Percentiles rank a stretch among this genome's conserved stretches.
Conservation (phyloP, 2,888 invertebrate species). For the Eutolmus rufibarbis region DNA sequence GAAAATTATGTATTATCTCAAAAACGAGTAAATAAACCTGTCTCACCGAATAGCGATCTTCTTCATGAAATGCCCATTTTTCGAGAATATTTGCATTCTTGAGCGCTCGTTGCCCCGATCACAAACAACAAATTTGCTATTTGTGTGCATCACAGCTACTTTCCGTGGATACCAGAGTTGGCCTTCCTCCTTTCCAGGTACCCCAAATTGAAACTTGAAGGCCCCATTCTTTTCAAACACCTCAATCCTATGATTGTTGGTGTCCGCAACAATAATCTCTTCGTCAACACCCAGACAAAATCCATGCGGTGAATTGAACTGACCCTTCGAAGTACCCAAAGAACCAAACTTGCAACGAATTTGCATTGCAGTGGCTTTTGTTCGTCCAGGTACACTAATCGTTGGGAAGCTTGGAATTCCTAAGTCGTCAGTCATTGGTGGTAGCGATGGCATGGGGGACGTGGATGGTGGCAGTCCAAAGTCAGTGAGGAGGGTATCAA, state of each 20-base stretch:
- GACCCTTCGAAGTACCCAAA: slow-evolving; percentile 89
- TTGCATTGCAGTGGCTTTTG: slow-evolving; percentile 84
- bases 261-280: slow-evolving; percentile 95
- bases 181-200: slow-evolving; percentile 94
- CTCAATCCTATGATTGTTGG: slow-evolving; percentile 95
- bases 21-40: neutral
- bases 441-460: slow-evolving; percentile 66
- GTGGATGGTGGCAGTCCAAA: slow-evolving; percentile 69
- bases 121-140: slow-evolving; percentile 94
- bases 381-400: slow-evolving; percentile 69
- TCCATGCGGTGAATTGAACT: slow-evolving; percentile 97
- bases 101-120: slow-evolving; percentile 96
- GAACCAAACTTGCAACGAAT: slow-evolving; percentile 93
- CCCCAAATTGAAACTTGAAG: slow-evolving; percentile 93
- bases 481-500: slow-evolving; percentile 68
- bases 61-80: slow-evolving; percentile 93
- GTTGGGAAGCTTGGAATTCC: slow-evolving; percentile 62
- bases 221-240: slow-evolving; percentile 94
- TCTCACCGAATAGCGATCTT: slow-evolving; percentile 82
- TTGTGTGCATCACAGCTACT: slow-evolving; percentile 87
- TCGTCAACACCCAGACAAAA: slow-evolving; percentile 95
- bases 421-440: slow-evolving; percentile 64
- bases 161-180: slow-evolving; percentile 97
- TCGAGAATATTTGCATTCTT: slow-evolving; percentile 96
- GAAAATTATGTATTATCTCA: neutral